Conservation (phyloP, 2,113 vertebrate genomes). For the Callopanchax toddi region DNA sequence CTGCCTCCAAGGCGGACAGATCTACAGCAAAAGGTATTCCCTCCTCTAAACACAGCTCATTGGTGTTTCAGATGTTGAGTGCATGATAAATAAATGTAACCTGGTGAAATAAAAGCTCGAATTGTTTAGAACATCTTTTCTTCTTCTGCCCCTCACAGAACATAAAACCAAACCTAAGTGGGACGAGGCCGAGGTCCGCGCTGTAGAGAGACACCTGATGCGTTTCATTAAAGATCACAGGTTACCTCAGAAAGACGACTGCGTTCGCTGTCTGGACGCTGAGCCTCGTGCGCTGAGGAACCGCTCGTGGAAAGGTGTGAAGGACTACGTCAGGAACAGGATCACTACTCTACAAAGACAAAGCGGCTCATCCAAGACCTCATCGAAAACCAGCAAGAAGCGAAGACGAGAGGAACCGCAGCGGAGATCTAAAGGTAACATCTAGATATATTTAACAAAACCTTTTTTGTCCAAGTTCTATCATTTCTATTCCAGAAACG, state of each 20-base stretch:
- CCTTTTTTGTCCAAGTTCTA: too few species aligned
- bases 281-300: slow-evolving; percentile 51
- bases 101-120: background rate
- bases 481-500: too few species aligned
- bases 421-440: background rate
- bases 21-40: background rate
- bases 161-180: slow-evolving; percentile 40
- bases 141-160: slow-evolving; percentile 25
- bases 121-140: background rate
- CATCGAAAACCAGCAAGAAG: fast-evolving
- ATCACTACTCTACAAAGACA: slow-evolving; percentile 63
- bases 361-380: background rate
- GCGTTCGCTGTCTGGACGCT: slow-evolving; percentile 58
- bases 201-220: slow-evolving; percentile 69
- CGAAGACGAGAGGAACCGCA: background rate
- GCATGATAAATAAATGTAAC: background rate
- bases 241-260: slow-evolving; percentile 67
- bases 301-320: slow-evolving; percentile 65
- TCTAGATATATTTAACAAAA: too few species aligned
- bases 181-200: slow-evolving; percentile 50
- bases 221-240: slow-evolving; percentile 48
- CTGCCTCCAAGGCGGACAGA: background rate
- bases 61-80: too few species aligned
- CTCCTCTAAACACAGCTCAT: too few species aligned
- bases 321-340: slow-evolving; percentile 70